phyloP scores from a whole-genome alignment of 2,888 invertebrate species.

The Cheilosia pagana region DNA sequence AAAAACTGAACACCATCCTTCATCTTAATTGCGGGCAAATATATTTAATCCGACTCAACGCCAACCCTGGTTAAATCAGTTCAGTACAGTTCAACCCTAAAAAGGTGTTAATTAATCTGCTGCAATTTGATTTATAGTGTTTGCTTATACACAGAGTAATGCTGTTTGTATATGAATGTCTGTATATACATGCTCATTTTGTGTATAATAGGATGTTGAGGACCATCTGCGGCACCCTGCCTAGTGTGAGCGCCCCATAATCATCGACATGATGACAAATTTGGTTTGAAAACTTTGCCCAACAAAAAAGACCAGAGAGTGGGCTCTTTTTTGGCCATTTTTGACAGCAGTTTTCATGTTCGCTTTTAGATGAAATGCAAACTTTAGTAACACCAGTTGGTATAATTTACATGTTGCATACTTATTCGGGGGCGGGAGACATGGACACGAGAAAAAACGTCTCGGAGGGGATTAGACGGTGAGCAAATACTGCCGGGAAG shows the following conservation, averaged over 20 bases:
- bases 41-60: conserved; percentile 60
- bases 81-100: conserved; percentile 59
- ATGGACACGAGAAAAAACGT: neutral
- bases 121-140: conserved; percentile 74
- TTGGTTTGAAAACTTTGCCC: conserved; percentile 42
- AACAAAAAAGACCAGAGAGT: conserved; percentile 12
- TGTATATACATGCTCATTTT: conserved; percentile 7
- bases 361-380: conserved; percentile 17
- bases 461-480: conserved; percentile 42
- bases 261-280: conserved; percentile 73
- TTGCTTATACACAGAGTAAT: conserved; percentile 59
- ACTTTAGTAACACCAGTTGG: conserved; percentile 58
- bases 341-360: conserved; percentile 59
- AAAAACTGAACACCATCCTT: conserved; percentile 43
- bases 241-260: conserved; percentile 50
- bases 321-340: conserved; percentile 15
- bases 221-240: conserved; percentile 66
- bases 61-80: conserved; percentile 65
- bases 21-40: conserved; percentile 69
- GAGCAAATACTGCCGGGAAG: conserved; percentile 23
- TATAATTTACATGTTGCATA: conserved; percentile 57
- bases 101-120: conserved; percentile 75
- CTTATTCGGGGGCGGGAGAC: neutral
- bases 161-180: conserved; percentile 39
- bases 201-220: conserved; percentile 15